Conservation (phyloP, 2,797 vertebrate genomes). For the Rhinoraja longicauda region DNA sequence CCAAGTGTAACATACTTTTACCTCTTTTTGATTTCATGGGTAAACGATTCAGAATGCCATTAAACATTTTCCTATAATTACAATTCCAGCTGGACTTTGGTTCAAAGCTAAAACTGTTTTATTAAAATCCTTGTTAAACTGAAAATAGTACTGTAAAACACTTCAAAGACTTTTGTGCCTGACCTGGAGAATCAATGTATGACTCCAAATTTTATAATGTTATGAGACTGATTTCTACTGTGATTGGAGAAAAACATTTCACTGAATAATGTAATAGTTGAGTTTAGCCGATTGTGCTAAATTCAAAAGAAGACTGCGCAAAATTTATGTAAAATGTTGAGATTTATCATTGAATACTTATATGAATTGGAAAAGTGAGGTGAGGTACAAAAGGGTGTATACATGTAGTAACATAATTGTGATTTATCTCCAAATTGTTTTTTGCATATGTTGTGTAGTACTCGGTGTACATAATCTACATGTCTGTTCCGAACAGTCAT, state of each 20-base stretch:
- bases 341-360: background rate
- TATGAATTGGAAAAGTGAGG: background rate
- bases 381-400: background rate
- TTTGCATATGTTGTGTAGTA: background rate
- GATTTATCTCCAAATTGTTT: background rate
- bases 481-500: background rate
- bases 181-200: slow-evolving; percentile 45
- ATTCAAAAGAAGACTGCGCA: background rate
- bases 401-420: background rate
- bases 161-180: slow-evolving; percentile 50
- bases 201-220: slow-evolving; percentile 45
- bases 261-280: background rate
- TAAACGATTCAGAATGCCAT: slow-evolving; percentile 24
- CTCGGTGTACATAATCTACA: background rate
- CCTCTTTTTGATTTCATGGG: slow-evolving; percentile 30
- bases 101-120: slow-evolving; percentile 50
- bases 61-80: slow-evolving; percentile 41
- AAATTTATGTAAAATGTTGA: background rate
- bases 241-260: background rate
- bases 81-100: slow-evolving; percentile 41
- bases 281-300: background rate
- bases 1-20: background rate
- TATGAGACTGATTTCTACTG: slow-evolving; percentile 45
- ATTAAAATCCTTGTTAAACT: slow-evolving; percentile 51
- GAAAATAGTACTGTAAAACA: slow-evolving; percentile 47